Conservation (phyloP, 2,113 vertebrate genomes). For the Lepus timidus region DNA sequence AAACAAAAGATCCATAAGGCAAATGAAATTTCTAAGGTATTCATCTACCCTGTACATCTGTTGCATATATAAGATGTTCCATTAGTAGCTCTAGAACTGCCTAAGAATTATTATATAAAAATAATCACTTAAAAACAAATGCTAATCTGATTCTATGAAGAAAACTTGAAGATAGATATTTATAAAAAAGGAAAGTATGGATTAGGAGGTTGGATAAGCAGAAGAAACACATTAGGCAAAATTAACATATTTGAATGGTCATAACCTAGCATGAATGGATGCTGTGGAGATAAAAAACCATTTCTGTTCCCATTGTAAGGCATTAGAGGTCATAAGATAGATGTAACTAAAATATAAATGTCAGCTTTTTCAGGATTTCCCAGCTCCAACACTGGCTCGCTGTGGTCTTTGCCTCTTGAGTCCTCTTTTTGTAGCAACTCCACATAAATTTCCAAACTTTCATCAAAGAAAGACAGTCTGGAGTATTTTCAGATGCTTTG, state of each 20-base stretch:
- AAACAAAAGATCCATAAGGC: not conserved
- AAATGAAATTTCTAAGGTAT: not conserved
- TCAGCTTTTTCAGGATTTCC: not conserved
- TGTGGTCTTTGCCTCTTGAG: not conserved
- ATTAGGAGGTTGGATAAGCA: not conserved
- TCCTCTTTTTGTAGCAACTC: not conserved
- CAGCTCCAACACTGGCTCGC: not conserved
- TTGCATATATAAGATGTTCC: not conserved
- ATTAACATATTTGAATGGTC: not conserved
- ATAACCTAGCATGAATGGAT: not conserved
- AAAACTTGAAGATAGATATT: not conserved
- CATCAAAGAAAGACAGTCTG: not conserved
- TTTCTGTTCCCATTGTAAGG: too few relatives aligned
- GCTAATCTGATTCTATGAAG: not conserved
- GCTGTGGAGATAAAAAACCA: not conserved
- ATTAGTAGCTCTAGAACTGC: not conserved
- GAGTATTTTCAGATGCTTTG: not conserved
- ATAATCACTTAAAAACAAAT: conserved; percentile 25
- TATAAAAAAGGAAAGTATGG: not conserved
- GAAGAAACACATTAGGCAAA: not conserved
- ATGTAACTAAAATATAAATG: not conserved
- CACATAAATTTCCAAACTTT: not conserved
- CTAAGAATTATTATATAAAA: conserved; percentile 6
- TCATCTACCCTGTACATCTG: not conserved
- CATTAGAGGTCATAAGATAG: not conserved